A percentile compares a stretch with the other conserved stretches of the same genome.
phyloP scores from a whole-genome alignment of 2,888 invertebrate genomes.

The Tenthredo amoena region DNA sequence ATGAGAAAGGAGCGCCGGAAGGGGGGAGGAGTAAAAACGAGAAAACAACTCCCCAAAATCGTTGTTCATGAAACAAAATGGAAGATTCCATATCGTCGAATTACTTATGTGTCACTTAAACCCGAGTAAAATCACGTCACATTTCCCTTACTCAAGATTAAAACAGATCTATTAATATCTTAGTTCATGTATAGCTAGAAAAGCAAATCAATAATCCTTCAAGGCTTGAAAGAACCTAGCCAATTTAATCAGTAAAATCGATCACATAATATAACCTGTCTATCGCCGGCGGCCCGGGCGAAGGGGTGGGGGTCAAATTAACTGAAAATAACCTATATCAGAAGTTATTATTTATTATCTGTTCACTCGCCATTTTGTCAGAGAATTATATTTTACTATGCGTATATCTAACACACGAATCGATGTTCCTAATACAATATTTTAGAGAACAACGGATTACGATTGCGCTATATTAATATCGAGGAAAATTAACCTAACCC shows the following conservation, averaged over 20 bases:
- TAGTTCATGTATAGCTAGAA: not conserved
- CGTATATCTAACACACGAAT: not conserved
- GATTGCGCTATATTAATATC: slow-evolving; percentile 41
- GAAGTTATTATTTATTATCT: not conserved
- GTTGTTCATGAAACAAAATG: not conserved
- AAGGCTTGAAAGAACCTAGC: not conserved
- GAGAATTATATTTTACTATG: not conserved
- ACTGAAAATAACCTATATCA: not conserved
- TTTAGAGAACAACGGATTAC: not conserved
- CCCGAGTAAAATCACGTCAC: not conserved
- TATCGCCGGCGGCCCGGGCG: not conserved
- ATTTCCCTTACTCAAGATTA: not conserved
- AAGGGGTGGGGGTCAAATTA: not conserved
- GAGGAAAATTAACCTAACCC: slow-evolving; percentile 50
- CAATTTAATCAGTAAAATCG: not conserved
- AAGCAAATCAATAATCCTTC: not conserved
- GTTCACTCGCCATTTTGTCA: slow-evolving; percentile 26
- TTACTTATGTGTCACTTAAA: not conserved
- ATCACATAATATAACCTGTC: slow-evolving; percentile 2
- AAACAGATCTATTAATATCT: not conserved
- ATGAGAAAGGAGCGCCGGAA: not conserved
- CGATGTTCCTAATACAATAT: not conserved
- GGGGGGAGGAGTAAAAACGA: not conserved
- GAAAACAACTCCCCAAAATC: slow-evolving; percentile 8
- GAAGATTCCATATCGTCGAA: not conserved